Base-by-base conservation (phyloP, 2,797 vertebrate genomes). In the Semaprochilodus insignis region DNA sequence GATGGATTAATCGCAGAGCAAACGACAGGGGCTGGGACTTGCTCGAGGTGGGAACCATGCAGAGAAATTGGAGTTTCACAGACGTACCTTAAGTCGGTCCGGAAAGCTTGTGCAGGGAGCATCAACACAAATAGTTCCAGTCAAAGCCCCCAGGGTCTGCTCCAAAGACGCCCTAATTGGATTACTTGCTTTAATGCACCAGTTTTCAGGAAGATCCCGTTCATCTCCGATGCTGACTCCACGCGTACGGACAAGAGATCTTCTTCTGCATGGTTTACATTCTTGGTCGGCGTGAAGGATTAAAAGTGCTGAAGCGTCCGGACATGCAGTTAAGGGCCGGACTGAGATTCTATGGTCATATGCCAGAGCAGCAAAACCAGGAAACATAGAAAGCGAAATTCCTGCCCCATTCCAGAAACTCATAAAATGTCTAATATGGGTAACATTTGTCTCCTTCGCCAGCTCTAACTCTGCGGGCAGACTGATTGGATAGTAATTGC, bases 151-250 rank as follows among this genome's bases (percentile, higher is more conserved):
- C 31, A 77, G 86, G 75, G 81, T 75, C 62, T 75, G 81, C 83
- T 77, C 83, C 69, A 84, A 84, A 84, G 78, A 82, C 17, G 6
- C 25, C 67, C 79, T 85, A 84, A 86, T 85, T 81, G 73, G 87
- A 87, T 88, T 88, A 85, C 69, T 83, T 83, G 78, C 72, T 84
- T 87, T 85, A 81, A 88, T 80, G 81, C 71, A 59, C 60, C 83
- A 73, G 74, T 86, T 87, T 87, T 87, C 75, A 84, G 81, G 73
- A 83, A 85, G 70, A 82, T 79, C 75, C 78, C 57, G 82, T 85
- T 84, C 70, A 87, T 85, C 79, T 85, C 71, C 78, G 6, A 76
- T 16, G 62, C 74, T 16, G 62, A 74, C 81, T 80, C 80, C 82
- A 71, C 74, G 27, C 63, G 3, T 25, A 74, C 76, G 78, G 23